Base-by-base conservation (phyloP, 1,140 invertebrate genomes). In the Anastatus disparis region DNA sequence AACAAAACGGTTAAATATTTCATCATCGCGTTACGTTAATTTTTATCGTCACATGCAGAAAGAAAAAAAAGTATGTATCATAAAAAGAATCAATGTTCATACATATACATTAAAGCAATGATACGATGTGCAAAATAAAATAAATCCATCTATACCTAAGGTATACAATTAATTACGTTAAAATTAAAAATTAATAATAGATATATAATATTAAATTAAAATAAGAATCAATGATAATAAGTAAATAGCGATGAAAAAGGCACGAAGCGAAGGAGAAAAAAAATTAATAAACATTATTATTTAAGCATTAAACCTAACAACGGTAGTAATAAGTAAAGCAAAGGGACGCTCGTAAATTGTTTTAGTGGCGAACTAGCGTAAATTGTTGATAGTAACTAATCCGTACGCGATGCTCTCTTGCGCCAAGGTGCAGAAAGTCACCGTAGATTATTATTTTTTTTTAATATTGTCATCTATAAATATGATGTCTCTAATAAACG, bases 361-460 rank as follows among this genome's bases (percentile, higher is more conserved):
- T 71, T n/a, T 71, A 71, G 61, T 75, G 68, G 74, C 52, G 71
- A 77, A 74, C 73, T 73, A 76, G 72, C 75, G 73, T 76, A 79
- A 76, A 73, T n/a, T n/a, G n/a, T n/a, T 74, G 74, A 75, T 71
- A 70, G 65, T 79, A 75, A 72, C 74, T 70, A 76, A 78, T 79
- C 66, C 26, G 55, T 66, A 61, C 75, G 71, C 76, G 70, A 72
- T 72, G 74, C 72, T 79, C 66, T 78, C 72, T 68, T 68, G 58
- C 35, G 27, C 40, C 38, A 44, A 62, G 67, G 69, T 27, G 38
- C 3, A 35, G 70, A 62, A 64, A 71, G 70, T 52, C 70, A 71
- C 70, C 70, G 31, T 65, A n/a, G n/a, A n/a, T n/a, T n/a, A n/a
- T n/a, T n/a, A n/a, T n/a, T n/a, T n/a, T n/a, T n/a, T n/a, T n/a